A percentile compares a stretch with the other conserved stretches of the same genome.
phyloP scores from a whole-genome alignment of 2,888 invertebrate genomes.

The Calameuta idolon region DNA sequence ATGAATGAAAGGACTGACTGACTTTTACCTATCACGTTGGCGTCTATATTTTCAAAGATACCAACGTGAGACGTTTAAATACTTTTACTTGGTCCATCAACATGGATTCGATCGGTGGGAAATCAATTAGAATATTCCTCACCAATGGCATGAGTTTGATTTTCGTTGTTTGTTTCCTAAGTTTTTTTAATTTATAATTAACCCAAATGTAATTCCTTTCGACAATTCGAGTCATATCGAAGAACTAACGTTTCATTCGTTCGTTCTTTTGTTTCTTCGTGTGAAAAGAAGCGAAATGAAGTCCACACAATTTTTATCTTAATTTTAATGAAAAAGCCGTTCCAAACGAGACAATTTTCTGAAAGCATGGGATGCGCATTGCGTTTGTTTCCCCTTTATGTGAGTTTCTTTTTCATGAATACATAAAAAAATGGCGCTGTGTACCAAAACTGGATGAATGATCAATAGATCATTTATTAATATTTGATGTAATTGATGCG shows the following conservation, averaged over 20 bases:
- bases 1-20: background rate
- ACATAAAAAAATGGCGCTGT: background rate
- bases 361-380: background rate
- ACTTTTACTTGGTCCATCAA: background rate
- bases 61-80: background rate
- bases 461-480: background rate
- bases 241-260: background rate
- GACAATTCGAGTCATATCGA: background rate
- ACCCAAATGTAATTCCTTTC: background rate
- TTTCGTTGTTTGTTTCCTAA: background rate
- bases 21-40: background rate
- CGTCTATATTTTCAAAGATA: background rate
- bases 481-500: background rate
- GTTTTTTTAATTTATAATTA: background rate
- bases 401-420: background rate
- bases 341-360: background rate
- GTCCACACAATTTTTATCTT: background rate
- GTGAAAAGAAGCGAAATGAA: background rate
- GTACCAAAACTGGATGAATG: background rate
- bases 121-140: background rate
- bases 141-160: background rate
- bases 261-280: background rate
- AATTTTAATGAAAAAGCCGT: background rate
- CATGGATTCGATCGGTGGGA: background rate
- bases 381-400: background rate